A percentile compares a stretch with the other conserved stretches of the same genome.
These are phyloP conservation scores for Gallinago nigripennis DNA, from an alignment of 2,797 vertebrate species.

Conservation along the genomic window DNA sequence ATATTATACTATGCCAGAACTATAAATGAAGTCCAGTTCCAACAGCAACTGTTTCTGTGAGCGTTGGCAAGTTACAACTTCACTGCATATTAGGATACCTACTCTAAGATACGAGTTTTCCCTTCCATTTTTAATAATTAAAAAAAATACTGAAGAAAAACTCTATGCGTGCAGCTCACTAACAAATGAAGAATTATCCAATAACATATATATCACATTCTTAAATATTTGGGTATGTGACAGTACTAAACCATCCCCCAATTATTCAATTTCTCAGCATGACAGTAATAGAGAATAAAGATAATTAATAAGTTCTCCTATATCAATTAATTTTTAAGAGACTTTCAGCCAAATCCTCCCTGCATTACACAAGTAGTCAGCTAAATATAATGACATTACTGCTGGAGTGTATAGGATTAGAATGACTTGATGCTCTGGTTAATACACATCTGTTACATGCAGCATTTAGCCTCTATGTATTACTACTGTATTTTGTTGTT, in stretches of 20 bases:
- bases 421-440: background rate
- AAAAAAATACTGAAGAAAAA: background rate
- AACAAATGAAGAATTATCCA: background rate
- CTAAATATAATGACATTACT: slow-evolving; percentile 5
- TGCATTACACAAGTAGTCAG: background rate
- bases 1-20: background rate
- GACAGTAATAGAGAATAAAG: background rate
- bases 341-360: background rate
- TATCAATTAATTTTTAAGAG: background rate
- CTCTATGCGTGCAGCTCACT: background rate
- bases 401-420: background rate
- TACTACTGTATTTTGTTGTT: background rate
- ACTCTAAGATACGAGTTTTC: background rate
- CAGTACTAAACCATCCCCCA: background rate
- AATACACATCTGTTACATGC: background rate
- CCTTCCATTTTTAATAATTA: background rate
- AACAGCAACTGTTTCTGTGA: background rate
- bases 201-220: background rate
- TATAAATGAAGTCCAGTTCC: background rate
- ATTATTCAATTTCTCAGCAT: background rate
- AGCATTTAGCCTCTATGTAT: background rate
- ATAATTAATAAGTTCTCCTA: background rate
- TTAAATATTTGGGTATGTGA: background rate
- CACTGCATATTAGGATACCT: background rate
- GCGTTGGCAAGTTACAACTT: background rate